A percentile compares a stretch with the other conserved stretches of the same genome.
Evolutionary conservation across 92 coral and sea anemone species (phyloP).

Genomic region (Epizoanthus stellaris): DNA sequence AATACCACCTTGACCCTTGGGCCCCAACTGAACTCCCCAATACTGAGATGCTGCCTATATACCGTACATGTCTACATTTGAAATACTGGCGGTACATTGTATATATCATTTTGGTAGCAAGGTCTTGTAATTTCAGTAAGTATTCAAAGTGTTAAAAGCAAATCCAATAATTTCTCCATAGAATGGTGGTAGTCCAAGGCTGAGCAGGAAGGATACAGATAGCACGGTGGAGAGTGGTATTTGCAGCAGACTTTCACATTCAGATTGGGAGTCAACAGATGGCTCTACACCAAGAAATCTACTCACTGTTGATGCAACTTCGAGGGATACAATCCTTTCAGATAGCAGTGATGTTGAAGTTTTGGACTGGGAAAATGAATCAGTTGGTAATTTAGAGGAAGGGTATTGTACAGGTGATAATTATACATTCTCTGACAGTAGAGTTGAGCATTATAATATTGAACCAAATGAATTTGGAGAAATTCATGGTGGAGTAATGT

Average conservation of each 20-base stretch:
- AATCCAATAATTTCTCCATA: background rate
- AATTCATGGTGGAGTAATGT: slow-evolving; percentile 69
- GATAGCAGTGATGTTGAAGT: slow-evolving; percentile 71
- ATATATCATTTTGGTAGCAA: no score
- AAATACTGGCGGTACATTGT: no score
- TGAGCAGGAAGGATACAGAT: slow-evolving; percentile 66
- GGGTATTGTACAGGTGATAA: slow-evolving; percentile 88
- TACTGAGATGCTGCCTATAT: no score
- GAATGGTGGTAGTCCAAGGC: slow-evolving; percentile 22
- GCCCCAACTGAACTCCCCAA: no score
- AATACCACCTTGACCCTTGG: no score
- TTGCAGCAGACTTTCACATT: slow-evolving; percentile 58
- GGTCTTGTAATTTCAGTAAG: no score
- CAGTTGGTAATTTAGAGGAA: slow-evolving; percentile 64
- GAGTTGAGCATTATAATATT: slow-evolving; percentile 59
- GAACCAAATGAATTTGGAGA: slow-evolving; percentile 83
- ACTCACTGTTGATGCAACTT: slow-evolving; percentile 50
- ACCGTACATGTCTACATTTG: no score
- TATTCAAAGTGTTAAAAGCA: background rate
- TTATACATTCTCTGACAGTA: slow-evolving; percentile 58
- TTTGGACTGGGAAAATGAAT: slow-evolving; percentile 73
- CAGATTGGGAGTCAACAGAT: slow-evolving; percentile 52
- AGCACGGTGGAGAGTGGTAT: slow-evolving; percentile 80
- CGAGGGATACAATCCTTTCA: slow-evolving; percentile 74
- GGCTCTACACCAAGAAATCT: slow-evolving; percentile 47